phyloP scores from a whole-genome alignment of 2,888 invertebrate species.

The Ennomos quercinarius region DNA sequence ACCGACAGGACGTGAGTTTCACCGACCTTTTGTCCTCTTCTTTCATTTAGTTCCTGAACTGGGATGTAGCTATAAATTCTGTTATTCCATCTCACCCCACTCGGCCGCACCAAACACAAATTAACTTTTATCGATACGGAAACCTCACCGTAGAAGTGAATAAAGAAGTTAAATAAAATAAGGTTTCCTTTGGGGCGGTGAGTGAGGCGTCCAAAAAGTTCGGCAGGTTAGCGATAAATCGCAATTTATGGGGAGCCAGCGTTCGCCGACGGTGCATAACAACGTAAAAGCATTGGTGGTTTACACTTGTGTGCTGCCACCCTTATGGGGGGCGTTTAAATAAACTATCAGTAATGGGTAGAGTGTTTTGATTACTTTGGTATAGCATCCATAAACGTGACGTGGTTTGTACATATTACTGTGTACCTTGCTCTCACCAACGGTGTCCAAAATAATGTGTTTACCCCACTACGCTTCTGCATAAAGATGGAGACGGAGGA shows the following conservation, averaged over 20 bases:
- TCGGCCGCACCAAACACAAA: slow-evolving; percentile 43
- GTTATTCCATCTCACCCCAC: slow-evolving; percentile 19
- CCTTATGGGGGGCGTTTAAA: slow-evolving; percentile 34
- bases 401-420: no score
- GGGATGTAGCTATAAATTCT: neutral
- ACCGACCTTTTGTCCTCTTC: no score
- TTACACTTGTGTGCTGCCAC: slow-evolving; percentile 36
- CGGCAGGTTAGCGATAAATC: slow-evolving; percentile 80
- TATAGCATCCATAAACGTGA: no score
- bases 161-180: slow-evolving; percentile 80
- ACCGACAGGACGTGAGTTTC: no score
- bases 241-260: slow-evolving; percentile 71
- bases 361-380: neutral
- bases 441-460: no score
- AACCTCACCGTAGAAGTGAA: slow-evolving; percentile 57
- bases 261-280: slow-evolving; percentile 52
- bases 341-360: slow-evolving; percentile 15
- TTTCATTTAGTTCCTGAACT: no score
- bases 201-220: slow-evolving; percentile 77
- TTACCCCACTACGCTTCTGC: no score
- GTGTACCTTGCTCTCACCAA: no score
- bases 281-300: slow-evolving; percentile 63
- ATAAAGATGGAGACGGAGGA: no score
- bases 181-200: slow-evolving; percentile 67
- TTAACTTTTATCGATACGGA: slow-evolving; percentile 67